A percentile compares a stretch with the other conserved stretches of the same genome.
These are phyloP conservation scores for Ichneumoninae sp. DNA, from an alignment of 2,888 invertebrate species.

Conservation along the genomic window DNA sequence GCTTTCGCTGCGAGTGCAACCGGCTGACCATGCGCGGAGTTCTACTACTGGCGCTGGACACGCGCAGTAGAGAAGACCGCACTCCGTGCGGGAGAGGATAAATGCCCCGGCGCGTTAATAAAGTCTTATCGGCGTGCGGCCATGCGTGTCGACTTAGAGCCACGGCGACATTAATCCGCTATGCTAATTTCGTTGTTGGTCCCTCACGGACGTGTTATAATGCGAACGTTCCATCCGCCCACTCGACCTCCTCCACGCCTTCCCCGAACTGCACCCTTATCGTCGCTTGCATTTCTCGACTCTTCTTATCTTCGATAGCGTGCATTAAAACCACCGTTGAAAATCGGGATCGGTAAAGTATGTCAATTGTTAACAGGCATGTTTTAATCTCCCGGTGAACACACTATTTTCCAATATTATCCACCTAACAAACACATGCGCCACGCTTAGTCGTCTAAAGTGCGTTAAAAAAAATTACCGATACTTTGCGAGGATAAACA, in stretches of 20 bases:
- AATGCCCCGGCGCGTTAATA: constrained; percentile 78
- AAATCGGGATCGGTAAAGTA: too few relatives aligned
- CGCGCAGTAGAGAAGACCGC: constrained; percentile 51
- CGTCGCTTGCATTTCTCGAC: constrained; percentile 17
- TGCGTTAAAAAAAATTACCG: background rate
- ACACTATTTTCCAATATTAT: background rate
- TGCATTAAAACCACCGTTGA: constrained; percentile 14
- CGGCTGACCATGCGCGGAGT: constrained; percentile 43
- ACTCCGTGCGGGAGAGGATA: constrained; percentile 71
- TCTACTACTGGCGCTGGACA: constrained; percentile 52
- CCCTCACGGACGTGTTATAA: constrained; percentile 48
- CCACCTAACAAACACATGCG: background rate
- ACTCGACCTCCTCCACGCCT: background rate
- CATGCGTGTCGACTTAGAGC: constrained; percentile 82
- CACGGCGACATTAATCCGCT: constrained; percentile 78
- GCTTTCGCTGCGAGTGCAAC: background rate
- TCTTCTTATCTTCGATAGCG: background rate
- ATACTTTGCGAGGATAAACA: constrained; percentile 1
- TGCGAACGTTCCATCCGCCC: constrained; percentile 31
- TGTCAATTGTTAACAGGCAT: too few relatives aligned
- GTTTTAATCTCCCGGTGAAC: background rate
- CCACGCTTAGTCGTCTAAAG: background rate
- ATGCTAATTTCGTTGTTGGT: constrained; percentile 77
- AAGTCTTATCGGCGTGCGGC: constrained; percentile 81
- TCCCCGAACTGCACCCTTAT: background rate